Evolutionary conservation across 2,888 invertebrate genomes (phyloP).

Genomic region (Podabrus alpinus): DNA sequence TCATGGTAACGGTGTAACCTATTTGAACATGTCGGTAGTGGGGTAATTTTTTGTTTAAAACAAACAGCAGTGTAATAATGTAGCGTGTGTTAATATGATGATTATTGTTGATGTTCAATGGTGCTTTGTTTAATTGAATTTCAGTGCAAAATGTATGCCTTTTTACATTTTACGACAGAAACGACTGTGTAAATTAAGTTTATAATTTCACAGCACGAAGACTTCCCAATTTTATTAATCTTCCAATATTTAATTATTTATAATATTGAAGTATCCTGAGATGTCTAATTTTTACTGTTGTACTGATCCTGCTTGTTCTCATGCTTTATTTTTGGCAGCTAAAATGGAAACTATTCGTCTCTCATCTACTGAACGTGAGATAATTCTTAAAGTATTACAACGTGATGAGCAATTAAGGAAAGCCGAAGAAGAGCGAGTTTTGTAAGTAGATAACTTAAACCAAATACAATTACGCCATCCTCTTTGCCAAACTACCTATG

Average conservation of each 20-base stretch:
- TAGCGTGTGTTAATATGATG: neutral
- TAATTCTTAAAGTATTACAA: conserved; percentile 60
- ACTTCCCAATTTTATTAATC: neutral
- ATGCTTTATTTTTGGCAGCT: conserved; percentile 50
- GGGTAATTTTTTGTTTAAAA: conserved; percentile 19
- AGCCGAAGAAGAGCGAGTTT: conserved; percentile 58
- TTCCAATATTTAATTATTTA: neutral
- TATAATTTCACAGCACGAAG: neutral
- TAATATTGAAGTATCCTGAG: neutral
- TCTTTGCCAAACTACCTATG: neutral
- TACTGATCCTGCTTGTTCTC: conserved; percentile 48
- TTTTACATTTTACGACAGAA: neutral
- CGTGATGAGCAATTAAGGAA: conserved; percentile 60
- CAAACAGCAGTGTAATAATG: conserved; percentile 1
- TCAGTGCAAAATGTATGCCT: neutral
- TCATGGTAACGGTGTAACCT: conserved; percentile 40
- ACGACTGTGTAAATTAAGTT: neutral
- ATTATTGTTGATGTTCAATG: neutral
- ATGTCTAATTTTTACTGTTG: conserved; percentile 40
- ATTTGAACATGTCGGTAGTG: conserved; percentile 28
- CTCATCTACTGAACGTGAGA: conserved; percentile 56
- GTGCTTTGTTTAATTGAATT: neutral
- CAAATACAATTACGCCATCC: neutral
- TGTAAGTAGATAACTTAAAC: conserved; percentile 57
- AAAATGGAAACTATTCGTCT: conserved; percentile 49